Evolutionary conservation across 2,113 vertebrate species (phyloP).

Genomic region (Ageneiosus marmoratus): DNA sequence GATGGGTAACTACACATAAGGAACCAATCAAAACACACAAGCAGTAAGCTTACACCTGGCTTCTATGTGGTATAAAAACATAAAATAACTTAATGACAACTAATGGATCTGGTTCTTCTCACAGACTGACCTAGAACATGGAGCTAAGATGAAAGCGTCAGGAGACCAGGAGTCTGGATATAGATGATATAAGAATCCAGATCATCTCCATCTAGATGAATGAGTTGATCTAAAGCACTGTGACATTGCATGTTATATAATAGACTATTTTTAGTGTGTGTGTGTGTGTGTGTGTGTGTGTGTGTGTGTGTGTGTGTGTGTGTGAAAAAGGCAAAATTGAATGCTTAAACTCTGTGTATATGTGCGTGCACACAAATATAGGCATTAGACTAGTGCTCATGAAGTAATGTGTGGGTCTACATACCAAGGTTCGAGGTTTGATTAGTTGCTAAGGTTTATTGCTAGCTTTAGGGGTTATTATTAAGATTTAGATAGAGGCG

Average conservation of each 20-base stretch:
- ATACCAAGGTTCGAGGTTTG: not conserved
- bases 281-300: conserved; percentile 11
- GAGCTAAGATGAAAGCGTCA: not conserved
- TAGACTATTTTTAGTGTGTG: not conserved
- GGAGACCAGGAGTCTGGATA: conserved; percentile 7
- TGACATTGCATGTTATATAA: conserved; percentile 4
- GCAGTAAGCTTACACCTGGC: not conserved
- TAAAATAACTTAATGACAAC: conserved; percentile 1
- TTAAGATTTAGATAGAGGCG: not conserved
- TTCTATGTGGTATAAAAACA: not conserved
- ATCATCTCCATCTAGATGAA: conserved; percentile 19
- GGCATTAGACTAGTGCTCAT: not conserved
- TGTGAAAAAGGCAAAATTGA: not conserved
- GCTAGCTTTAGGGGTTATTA: not conserved
- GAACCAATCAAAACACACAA: not conserved
- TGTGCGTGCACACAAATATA: not conserved
- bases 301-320: not conserved
- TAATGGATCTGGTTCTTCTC: conserved; percentile 16
- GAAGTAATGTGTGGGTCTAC: not conserved
- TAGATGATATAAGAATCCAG: not conserved
- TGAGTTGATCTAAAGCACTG: not conserved
- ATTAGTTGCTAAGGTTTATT: not conserved
- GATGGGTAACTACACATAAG: not conserved
- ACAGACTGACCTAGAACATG: conserved; percentile 7
- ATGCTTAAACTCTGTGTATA: not conserved